These are phyloP conservation scores for Lanistes nyassanus DNA, from an alignment of 1,140 invertebrate species.

Conservation along the genomic window DNA sequence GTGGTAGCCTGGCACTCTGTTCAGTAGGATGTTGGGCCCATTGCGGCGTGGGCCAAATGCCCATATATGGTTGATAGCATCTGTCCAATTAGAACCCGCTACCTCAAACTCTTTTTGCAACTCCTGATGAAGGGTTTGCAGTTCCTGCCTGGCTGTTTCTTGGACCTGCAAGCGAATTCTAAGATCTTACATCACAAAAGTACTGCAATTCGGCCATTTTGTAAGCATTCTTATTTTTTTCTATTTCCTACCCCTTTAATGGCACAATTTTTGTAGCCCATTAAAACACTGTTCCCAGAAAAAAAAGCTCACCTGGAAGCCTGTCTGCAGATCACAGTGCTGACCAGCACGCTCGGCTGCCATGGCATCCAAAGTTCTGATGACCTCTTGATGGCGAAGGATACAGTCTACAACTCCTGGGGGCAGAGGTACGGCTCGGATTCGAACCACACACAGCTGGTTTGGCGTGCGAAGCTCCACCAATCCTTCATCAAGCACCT, in stretches of 20 bases:
- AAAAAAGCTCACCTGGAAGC: constrained; percentile 9
- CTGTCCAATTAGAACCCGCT: constrained; percentile 70
- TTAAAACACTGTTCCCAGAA: neutral
- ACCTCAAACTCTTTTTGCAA: constrained; percentile 75
- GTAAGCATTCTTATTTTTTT: neutral
- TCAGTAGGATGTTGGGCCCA: constrained; percentile 89
- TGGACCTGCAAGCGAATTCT: constrained; percentile 28
- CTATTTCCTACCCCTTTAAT: neutral
- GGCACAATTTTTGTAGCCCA: neutral
- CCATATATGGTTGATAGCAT: constrained; percentile 83
- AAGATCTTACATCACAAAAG: neutral
- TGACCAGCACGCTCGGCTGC: constrained; percentile 20
- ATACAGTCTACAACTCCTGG: constrained; percentile 78
- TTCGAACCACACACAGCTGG: constrained; percentile 78
- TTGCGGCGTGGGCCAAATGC: constrained; percentile 89
- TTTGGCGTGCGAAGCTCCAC: constrained; percentile 78
- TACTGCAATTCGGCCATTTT: no score
- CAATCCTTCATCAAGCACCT: constrained; percentile 56
- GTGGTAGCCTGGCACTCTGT: constrained; percentile 71
- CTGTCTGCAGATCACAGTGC: constrained; percentile 24
- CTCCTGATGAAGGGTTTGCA: constrained; percentile 75
- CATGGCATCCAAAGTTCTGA: constrained; percentile 70
- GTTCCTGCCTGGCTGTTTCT: constrained; percentile 62
- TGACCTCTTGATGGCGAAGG: constrained; percentile 72
- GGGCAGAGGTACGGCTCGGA: constrained; percentile 85